Base-by-base conservation (phyloP, 2,888 invertebrate genomes). In the Julus scanicus region DNA sequence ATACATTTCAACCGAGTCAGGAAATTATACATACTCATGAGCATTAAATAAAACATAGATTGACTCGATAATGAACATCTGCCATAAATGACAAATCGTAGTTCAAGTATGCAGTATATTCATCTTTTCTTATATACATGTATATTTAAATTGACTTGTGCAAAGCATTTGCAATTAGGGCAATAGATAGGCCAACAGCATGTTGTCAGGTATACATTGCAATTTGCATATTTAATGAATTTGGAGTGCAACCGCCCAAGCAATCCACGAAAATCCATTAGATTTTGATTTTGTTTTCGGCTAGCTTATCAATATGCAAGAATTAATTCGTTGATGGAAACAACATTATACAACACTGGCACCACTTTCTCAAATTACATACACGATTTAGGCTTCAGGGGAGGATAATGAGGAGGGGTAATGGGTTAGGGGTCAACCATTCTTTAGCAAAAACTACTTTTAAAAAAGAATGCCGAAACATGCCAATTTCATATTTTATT, bases 271-370 rank as follows among this genome's bases (percentile, higher is more conserved):
- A 63, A 63, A 63, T 63, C n/a, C 63, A 63, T 63, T 63, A n/a
- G n/a, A 63, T 63, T 63, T 63, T 3, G 20, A 63, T 63, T 63
- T 63, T 63, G n/a, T 63, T 63, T n/a, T 63, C 63, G n/a, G 6
- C 9, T 20, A 4, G 63, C 63, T 63, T 20, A n/a, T 63, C 63
- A 63, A 63, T 63, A 63, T 63, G 63, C 63, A 63, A 63, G n/a
- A 63, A 63, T 63, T 63, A 63, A 63, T 63, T 63, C 20, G 63
- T 20, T 63, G 20, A 63, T 63, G 63, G 63, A 63, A 63, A 63
- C 63, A 63, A 20, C 63, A 63, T 63, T 20, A 63, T 20, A 63
- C 44, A 44, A 44, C 44, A 44, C 44, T 44, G 44, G 44, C 44
- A 44, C 5, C 63, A 63, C 63, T 63, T 63, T 17, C 11, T 17